Conservation (phyloP, 2,113 vertebrate species). For the Cercocebus atys region DNA sequence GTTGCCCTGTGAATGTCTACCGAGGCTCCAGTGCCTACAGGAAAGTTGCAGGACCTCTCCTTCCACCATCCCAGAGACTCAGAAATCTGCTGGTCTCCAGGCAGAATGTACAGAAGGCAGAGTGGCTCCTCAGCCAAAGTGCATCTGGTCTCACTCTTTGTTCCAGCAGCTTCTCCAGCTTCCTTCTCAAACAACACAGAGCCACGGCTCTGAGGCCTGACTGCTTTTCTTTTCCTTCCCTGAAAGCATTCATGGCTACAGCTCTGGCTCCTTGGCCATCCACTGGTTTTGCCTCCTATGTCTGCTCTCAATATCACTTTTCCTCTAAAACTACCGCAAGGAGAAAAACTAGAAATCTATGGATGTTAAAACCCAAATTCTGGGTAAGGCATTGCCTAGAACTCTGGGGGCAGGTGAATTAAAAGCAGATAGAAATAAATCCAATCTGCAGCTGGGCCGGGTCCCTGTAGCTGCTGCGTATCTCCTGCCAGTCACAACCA, state of each 20-base stretch:
- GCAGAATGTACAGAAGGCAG: background rate
- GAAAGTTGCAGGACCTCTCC: too few relatives aligned
- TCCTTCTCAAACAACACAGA: too few relatives aligned
- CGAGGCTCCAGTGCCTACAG: background rate
- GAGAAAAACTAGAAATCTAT: background rate
- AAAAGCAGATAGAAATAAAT: background rate
- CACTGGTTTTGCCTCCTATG: background rate
- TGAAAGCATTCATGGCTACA: too few relatives aligned
- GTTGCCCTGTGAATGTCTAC: background rate
- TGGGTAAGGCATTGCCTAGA: background rate
- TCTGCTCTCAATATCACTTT: background rate
- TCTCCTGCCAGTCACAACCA: too few relatives aligned
- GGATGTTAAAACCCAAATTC: background rate
- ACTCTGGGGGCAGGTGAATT: background rate
- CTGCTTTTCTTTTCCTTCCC: background rate
- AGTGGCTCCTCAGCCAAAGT: background rate
- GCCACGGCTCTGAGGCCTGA: background rate
- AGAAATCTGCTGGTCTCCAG: too few relatives aligned
- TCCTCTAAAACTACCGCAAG: background rate
- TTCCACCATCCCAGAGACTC: background rate
- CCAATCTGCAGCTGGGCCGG: background rate
- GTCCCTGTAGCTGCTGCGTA: accelerated
- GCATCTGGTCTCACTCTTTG: too few relatives aligned
- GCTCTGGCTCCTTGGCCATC: accelerated
- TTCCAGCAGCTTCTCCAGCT: background rate